Evolutionary conservation across 2,888 invertebrate species (phyloP), one percentile per base, ranked within the genome.

Genomic region (Eurytoma adleriae): DNA sequence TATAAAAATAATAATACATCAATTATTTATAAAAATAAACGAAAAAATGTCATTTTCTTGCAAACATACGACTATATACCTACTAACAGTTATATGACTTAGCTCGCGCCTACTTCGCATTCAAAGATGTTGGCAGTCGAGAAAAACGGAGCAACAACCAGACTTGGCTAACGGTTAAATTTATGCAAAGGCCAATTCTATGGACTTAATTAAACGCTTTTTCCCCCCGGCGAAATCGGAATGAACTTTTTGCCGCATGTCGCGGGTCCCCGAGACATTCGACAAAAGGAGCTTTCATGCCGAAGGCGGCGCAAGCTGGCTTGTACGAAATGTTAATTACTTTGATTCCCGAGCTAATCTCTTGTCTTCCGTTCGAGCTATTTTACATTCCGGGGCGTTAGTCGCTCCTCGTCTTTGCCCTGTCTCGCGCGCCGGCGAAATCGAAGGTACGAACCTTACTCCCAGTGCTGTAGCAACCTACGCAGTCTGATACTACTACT

Each of bases 291-390:
- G 81, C 78, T 81, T 66, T 78, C 40, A 20, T 16, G 48, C 75
- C 40, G 67, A 68, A 50, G 54, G 67, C 59, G 52, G 1, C 24
- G 3, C 16, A n/a, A 10, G 30, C 10, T 7, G 4, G 72, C 24
- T 13, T 14, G 50, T 59, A 69, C 83, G 80, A 84, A 84, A 85
- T 84, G 84, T 83, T 85, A 85, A 85, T 85, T 85, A 84, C 83
- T 83, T 82, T 83, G 84, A 85, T 84, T 84, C 80, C 78, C 79
- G 75, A 67, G 82, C 78, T 84, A 80, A 80, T 79, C 76, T 52
- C 82, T 81, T 80, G 82, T 83, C 80, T 83, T 82, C 80, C 76
- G 75, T 78, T 83, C 74, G 82, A 83, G 80, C 82, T 83, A 81
- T 83, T 85, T 84, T 83, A 78, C 83, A 83, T 84, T 82, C 80